Evolutionary conservation across 2,797 vertebrate species (phyloP).

Genomic region (Pelobates cultripes): DNA sequence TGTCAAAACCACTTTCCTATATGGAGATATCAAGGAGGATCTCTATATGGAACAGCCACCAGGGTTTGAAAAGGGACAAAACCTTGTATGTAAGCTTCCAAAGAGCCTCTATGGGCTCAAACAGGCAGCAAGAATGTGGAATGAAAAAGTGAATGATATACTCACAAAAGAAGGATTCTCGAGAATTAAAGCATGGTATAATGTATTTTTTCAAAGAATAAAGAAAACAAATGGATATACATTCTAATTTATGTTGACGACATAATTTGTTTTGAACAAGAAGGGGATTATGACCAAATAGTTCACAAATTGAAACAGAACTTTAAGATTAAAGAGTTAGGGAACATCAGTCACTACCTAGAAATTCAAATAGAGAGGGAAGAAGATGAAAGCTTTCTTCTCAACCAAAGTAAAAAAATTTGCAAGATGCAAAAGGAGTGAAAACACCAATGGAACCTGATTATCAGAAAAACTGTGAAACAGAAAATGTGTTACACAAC

Average conservation of each 20-base stretch:
- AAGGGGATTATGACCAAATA: neutral
- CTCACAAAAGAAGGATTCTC: slow-evolving; percentile 7
- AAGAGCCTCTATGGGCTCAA: neutral
- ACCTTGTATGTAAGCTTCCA: neutral
- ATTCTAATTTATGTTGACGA: neutral
- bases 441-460: neutral
- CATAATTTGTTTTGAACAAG: neutral
- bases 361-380: no score
- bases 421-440: neutral
- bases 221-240: neutral
- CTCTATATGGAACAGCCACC: neutral
- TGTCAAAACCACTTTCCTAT: neutral
- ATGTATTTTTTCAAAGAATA: neutral
- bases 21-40: neutral
- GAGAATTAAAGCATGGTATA: neutral
- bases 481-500: neutral
- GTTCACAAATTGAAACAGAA: neutral
- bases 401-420: neutral
- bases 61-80: neutral
- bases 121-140: neutral
- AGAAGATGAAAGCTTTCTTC: no score
- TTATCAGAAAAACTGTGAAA: neutral
- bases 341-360: neutral
- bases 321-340: neutral
- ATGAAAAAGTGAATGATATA: slow-evolving; percentile 4